These are phyloP conservation scores for Apodemus agrarius DNA, from an alignment of 2,797 vertebrate genomes.

Conservation along the genomic window DNA sequence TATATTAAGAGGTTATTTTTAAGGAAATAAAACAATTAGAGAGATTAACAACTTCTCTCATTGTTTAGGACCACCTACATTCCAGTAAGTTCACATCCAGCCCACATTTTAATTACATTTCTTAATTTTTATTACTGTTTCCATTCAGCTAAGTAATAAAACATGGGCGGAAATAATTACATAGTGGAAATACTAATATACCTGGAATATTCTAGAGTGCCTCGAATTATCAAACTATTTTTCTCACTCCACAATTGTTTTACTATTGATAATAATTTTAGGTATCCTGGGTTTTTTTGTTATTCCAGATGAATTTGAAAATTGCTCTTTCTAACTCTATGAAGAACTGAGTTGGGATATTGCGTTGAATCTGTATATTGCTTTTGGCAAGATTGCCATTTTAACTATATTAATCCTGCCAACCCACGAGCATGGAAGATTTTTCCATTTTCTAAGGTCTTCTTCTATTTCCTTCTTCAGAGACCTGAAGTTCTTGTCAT, in stretches of 20 bases:
- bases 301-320: too few species aligned
- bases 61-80: not conserved
- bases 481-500: too few species aligned
- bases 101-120: not conserved
- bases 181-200: not conserved
- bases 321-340: too few species aligned
- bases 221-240: not conserved
- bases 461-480: too few species aligned
- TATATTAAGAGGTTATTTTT: not conserved
- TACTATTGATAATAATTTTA: too few species aligned
- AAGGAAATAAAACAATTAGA: not conserved
- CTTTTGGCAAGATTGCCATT: too few species aligned
- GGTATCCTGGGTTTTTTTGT: too few species aligned
- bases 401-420: too few species aligned
- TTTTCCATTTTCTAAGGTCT: too few species aligned
- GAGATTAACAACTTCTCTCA: not conserved
- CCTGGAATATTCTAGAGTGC: not conserved
- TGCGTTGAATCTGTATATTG: too few species aligned
- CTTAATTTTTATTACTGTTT: not conserved
- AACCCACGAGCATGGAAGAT: too few species aligned
- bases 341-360: too few species aligned
- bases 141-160: constrained; percentile 18
- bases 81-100: not conserved
- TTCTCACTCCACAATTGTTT: not conserved
- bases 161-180: not conserved